Evolutionary conservation across 2,113 vertebrate genomes (phyloP).

Genomic region (Rhabdomys dilectus): DNA sequence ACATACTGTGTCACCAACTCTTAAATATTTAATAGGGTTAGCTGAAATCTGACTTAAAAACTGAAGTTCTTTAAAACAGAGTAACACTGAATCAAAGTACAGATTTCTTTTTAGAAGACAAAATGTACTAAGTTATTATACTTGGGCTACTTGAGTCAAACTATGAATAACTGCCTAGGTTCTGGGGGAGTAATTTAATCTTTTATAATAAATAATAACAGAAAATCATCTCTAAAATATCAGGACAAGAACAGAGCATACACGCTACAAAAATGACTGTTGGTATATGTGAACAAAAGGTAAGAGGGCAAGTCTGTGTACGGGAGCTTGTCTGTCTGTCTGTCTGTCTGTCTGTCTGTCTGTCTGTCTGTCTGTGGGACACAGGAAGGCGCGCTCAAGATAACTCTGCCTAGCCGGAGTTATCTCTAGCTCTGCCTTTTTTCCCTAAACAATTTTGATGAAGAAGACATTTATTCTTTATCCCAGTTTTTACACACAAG

Average conservation of each 20-base stretch:
- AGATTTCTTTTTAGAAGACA: slow-evolving; percentile 48
- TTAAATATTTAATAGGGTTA: slow-evolving; percentile 38
- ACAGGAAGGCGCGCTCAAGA: not conserved
- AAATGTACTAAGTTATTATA: slow-evolving; percentile 48
- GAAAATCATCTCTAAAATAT: slow-evolving; percentile 29
- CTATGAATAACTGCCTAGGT: not conserved
- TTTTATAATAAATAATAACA: slow-evolving; percentile 27
- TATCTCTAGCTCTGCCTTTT: not conserved
- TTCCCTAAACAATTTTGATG: not conserved
- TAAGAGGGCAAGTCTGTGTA: not conserved
- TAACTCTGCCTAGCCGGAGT: not conserved
- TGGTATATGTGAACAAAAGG: not conserved
- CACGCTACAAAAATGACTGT: not conserved
- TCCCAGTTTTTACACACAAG: not conserved
- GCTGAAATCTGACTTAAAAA: slow-evolving; percentile 56
- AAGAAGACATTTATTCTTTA: not conserved
- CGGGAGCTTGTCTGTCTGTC: not conserved
- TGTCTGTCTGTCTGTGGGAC: not conserved
- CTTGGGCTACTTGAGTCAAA: slow-evolving; percentile 45
- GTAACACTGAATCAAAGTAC: not conserved
- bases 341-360: not conserved
- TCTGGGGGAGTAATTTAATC: not conserved
- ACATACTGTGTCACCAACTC: slow-evolving; percentile 23
- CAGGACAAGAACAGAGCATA: not conserved
- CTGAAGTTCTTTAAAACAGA: slow-evolving; percentile 9